phyloP scores from a whole-genome alignment of 2,888 invertebrate genomes.

The Resseliella maxima region DNA sequence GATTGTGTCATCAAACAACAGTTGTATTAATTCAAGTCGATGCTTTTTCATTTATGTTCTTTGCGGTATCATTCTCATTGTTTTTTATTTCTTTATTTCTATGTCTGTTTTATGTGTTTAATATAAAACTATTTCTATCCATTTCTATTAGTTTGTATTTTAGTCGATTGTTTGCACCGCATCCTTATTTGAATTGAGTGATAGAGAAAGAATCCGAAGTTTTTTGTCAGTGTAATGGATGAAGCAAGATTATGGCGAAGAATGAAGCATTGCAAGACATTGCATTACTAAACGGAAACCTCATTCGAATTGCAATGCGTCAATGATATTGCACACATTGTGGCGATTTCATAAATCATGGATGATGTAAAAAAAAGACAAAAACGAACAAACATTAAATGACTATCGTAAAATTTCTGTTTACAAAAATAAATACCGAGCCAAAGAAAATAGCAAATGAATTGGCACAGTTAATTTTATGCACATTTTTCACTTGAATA shows the following conservation, averaged over 20 bases:
- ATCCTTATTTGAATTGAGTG: neutral
- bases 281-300: neutral
- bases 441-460: conserved; percentile 15
- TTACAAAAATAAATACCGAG: conserved; percentile 28
- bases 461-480: conserved; percentile 37
- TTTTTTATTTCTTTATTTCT: neutral
- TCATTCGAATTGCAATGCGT: neutral
- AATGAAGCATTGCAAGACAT: neutral
- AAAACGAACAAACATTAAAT: conserved; percentile 41
- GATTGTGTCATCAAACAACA: neutral
- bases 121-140: neutral
- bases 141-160: neutral
- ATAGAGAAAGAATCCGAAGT: neutral
- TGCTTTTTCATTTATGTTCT: neutral
- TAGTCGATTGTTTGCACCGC: neutral
- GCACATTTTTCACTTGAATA: neutral
- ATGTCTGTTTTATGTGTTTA: neutral
- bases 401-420: conserved; percentile 39
- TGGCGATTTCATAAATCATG: conserved; percentile 26
- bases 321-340: conserved; percentile 23
- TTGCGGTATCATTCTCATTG: conserved; percentile 17
- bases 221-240: neutral
- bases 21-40: neutral
- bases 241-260: neutral
- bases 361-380: neutral